Conservation (phyloP, 1,140 invertebrate species). For the Musca domestica region DNA sequence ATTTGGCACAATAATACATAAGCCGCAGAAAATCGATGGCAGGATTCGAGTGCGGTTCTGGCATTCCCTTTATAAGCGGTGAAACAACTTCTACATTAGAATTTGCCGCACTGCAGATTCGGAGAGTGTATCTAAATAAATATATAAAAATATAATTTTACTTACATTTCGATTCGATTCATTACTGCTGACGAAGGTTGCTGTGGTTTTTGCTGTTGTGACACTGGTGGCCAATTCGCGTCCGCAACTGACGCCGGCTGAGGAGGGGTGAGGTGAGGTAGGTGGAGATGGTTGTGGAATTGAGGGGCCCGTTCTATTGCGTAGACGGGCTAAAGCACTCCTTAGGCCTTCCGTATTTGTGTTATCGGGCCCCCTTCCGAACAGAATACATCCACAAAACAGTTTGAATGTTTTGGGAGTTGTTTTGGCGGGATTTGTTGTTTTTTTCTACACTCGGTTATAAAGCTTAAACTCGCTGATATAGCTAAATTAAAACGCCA, state of each 20-base stretch:
- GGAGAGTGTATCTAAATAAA: not conserved
- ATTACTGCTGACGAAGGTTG: slow-evolving; percentile 43
- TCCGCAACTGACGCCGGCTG: slow-evolving; percentile 34
- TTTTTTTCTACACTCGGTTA: too few relatives aligned
- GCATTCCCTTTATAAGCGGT: too few relatives aligned
- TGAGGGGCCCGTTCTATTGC: slow-evolving; percentile 60
- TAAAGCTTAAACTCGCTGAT: too few relatives aligned
- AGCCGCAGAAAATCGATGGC: too few relatives aligned
- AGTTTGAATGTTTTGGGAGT: slow-evolving; percentile 35
- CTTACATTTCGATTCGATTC: slow-evolving; percentile 49
- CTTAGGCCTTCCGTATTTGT: slow-evolving; percentile 60
- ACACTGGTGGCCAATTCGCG: slow-evolving; percentile 22
- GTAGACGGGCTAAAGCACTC: slow-evolving; percentile 62
- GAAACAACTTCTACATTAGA: too few relatives aligned
- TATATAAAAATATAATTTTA: slow-evolving; percentile 25
- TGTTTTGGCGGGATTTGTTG: too few relatives aligned
- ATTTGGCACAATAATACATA: too few relatives aligned
- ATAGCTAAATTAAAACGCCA: too few relatives aligned
- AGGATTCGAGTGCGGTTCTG: too few relatives aligned
- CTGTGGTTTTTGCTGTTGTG: slow-evolving; percentile 27
- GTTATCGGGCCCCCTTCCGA: slow-evolving; percentile 53
- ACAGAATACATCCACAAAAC: slow-evolving; percentile 55
- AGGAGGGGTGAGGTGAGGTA: slow-evolving; percentile 38
- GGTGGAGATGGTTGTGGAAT: slow-evolving; percentile 48
- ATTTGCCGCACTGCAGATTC: not conserved